Evolutionary conservation across 1,140 invertebrate species (phyloP), one percentile per base, ranked within the genome.

Genomic region (Drosophila ficusphila): DNA sequence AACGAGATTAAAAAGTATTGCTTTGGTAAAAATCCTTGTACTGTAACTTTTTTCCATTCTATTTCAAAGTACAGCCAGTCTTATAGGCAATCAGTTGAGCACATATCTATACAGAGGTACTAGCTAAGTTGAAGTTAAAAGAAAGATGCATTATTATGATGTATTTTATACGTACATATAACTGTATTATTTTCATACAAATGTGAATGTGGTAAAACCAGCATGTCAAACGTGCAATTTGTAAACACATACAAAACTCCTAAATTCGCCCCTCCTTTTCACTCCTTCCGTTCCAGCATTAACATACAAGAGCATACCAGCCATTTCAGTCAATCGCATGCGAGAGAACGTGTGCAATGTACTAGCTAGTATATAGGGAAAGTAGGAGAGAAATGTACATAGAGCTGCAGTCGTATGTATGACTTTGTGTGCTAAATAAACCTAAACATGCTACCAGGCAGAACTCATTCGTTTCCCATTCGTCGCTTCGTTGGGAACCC

Each of bases 381-480:
- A 21, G 21, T 42, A 21, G 60, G 61, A 52, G 62, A 27, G 44
- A 33, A 51, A 33, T 44, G 21, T 65, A 57, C 53, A 42, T 68
- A 61, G 34, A 12, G 39, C 23, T 46, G 27, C 38, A 29, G n/a
- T 19, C 56, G 42, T 85, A 54, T 72, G 48, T 73, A 53, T 60
- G 44, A 73, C 74, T 86, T 53, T 57, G 62, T 58, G 41, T 67
- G 69, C 82, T 77, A 88, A 86, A 88, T 86, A 86, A 86, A 88
- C 82, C 82, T 86, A 86, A 86, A 86, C 82, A 86, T 56, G 69
- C 51, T 77, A 52, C 62, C 68, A 77, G 67, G 76, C 39, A 46
- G 54, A 88, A 88, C 83, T 88, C 83, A 86, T 88, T 88, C 82
- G 82, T 88, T 86, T 81, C 79, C 79, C 82, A 86, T 86, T 86